A percentile compares a stretch with the other conserved stretches of the same genome.
phyloP scores from a whole-genome alignment of 64 coral and sea anemone genomes.

The Stichodactyla mertensii region DNA sequence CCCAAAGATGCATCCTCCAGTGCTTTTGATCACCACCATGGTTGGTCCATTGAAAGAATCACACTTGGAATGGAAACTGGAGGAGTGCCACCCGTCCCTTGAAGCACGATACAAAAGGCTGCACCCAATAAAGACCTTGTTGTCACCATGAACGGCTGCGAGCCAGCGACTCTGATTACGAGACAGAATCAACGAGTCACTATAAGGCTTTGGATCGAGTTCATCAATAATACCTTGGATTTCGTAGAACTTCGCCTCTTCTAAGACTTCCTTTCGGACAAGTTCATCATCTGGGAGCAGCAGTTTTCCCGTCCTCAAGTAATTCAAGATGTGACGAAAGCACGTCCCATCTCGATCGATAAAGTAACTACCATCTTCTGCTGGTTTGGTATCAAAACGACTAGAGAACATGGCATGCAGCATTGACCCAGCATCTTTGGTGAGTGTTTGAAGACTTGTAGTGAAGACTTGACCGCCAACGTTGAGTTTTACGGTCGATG shows the following conservation, averaged over 20 bases:
- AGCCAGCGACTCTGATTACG: background rate
- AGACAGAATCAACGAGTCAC: background rate
- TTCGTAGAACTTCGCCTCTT: conserved; percentile 25
- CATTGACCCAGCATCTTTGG: too few relatives aligned
- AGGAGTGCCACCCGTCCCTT: conserved; percentile 17
- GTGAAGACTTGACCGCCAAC: conserved; percentile 24
- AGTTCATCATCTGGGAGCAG: background rate
- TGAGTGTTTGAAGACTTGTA: conserved; percentile 5
- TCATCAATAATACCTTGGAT: conserved; percentile 12
- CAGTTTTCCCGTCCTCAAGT: conserved; percentile 4
- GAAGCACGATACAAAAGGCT: background rate
- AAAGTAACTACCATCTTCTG: too few relatives aligned
- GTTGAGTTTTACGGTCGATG: conserved; percentile 13
- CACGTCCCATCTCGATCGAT: conserved; percentile 22
- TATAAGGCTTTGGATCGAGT: background rate
- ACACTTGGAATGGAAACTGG: conserved; percentile 39
- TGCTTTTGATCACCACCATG: conserved; percentile 12
- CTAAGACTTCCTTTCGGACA: background rate
- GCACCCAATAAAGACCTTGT: background rate
- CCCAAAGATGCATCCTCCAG: conserved; percentile 39
- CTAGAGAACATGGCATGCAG: too few relatives aligned
- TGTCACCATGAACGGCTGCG: background rate
- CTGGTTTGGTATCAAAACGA: too few relatives aligned
- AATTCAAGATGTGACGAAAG: conserved; percentile 34
- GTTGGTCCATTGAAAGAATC: conserved; percentile 37